These are phyloP conservation scores for Megamerina dolium DNA, from an alignment of 2,888 invertebrate species.

Conservation along the genomic window DNA sequence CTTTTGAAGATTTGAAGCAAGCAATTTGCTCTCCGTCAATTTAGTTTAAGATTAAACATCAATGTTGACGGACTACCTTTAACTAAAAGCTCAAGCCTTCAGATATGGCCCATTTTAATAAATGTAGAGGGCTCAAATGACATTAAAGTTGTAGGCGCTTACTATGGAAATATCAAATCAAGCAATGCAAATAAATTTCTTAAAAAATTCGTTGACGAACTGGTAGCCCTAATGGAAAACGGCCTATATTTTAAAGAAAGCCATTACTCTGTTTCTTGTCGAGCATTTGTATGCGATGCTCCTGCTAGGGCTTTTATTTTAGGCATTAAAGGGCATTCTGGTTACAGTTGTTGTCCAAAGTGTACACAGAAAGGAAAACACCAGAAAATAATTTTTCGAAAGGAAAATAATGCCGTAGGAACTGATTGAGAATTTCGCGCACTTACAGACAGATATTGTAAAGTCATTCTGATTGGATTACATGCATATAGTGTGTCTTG, in stretches of 20 bases:
- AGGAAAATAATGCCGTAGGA: slow-evolving; percentile 4
- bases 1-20: no score
- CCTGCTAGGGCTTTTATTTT: slow-evolving; percentile 14
- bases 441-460: slow-evolving; percentile 11
- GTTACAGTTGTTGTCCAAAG: slow-evolving; percentile 9
- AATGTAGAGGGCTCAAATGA: slow-evolving; percentile 4
- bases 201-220: no score
- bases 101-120: slow-evolving; percentile 13
- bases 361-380: slow-evolving; percentile 11
- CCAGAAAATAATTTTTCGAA: slow-evolving; percentile 13
- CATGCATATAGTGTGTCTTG: no score
- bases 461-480: slow-evolving; percentile 6
- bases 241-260: slow-evolving; percentile 1
- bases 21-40: no score
- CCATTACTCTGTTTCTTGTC: slow-evolving; percentile 5
- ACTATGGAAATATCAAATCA: slow-evolving; percentile 7
- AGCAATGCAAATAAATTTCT: slow-evolving; percentile 4
- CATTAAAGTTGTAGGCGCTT: slow-evolving; percentile 6
- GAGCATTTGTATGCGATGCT: slow-evolving; percentile 11
- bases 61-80: no score
- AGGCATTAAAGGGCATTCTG: slow-evolving; percentile 4
- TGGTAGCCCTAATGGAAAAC: slow-evolving; percentile 2
- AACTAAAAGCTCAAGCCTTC: no score
- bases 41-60: no score
- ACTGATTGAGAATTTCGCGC: slow-evolving; percentile 10